Conservation (phyloP, 2,797 vertebrate species). For the Sebastiscus tertius region DNA sequence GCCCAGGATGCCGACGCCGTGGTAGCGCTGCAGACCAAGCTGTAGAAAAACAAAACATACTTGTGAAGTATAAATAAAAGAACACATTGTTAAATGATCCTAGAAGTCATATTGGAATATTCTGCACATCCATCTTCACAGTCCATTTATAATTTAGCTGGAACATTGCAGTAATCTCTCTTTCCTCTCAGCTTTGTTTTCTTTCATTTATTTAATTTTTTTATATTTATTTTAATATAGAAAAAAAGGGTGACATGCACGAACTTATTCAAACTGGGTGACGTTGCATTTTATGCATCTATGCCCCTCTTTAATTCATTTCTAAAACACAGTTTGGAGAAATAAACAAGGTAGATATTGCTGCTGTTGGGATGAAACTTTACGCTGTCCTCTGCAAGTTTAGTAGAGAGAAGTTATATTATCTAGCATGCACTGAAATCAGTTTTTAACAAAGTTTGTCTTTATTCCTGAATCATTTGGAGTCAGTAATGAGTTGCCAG, state of each 20-base stretch:
- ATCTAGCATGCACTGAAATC: not conserved
- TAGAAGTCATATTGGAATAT: not conserved
- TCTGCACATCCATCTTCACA: not conserved
- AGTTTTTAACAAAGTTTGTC: not conserved
- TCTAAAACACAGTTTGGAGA: not conserved
- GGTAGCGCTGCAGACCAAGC: conserved; percentile 92
- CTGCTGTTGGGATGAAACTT: not conserved
- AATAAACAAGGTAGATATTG: not conserved
- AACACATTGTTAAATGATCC: not conserved
- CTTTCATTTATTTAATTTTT: not conserved
- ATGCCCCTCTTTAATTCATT: not conserved
- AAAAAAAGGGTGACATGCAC: accelerated
- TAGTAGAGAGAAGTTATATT: not conserved
- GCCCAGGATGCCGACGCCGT: conserved; percentile 93
- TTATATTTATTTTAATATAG: too few species aligned
- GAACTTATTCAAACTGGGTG: not conserved
- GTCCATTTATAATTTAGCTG: not conserved
- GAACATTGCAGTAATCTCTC: not conserved
- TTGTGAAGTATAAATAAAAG: not conserved
- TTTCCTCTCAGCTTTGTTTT: not conserved
- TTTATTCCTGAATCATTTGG: not conserved
- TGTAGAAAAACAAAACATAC: conserved; percentile 67
- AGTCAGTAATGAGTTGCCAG: not conserved
- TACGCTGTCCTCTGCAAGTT: not conserved
- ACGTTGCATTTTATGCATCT: not conserved